Evolutionary conservation across 2,113 vertebrate species (phyloP).

Genomic region (Macroglossus sobrinus): DNA sequence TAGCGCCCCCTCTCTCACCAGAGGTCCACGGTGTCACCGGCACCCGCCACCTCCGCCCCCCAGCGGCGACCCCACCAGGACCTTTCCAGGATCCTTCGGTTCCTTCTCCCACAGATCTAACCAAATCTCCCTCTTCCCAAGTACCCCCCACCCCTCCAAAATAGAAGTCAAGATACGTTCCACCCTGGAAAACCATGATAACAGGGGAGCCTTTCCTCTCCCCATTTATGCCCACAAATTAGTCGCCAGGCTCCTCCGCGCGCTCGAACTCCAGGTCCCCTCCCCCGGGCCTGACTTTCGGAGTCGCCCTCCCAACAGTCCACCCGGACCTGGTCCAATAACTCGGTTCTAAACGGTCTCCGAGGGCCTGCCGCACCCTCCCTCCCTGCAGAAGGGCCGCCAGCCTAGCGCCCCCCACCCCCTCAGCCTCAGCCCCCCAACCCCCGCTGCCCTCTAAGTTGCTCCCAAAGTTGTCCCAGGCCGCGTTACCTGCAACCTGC

Average conservation of each 20-base stretch:
- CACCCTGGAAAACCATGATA: background rate
- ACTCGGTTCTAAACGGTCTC: background rate
- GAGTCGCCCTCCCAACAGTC: background rate
- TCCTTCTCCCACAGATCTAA: background rate
- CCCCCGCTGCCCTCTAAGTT: background rate
- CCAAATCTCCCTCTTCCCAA: background rate
- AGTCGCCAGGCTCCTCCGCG: background rate
- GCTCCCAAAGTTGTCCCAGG: slow-evolving; percentile 4
- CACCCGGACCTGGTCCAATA: background rate
- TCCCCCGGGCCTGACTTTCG: background rate
- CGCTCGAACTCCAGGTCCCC: background rate
- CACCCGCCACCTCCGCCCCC: background rate
- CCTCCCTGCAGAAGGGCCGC: slow-evolving; percentile 74
- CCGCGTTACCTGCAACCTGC: slow-evolving; percentile 77
- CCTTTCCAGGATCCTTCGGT: background rate
- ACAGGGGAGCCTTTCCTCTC: background rate
- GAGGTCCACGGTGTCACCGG: background rate
- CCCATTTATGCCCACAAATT: background rate
- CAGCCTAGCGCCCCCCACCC: slow-evolving; percentile 70
- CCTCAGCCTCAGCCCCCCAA: too few species aligned
- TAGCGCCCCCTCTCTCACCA: background rate
- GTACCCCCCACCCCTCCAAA: background rate
- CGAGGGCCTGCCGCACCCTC: background rate
- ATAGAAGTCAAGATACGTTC: background rate
- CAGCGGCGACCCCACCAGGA: background rate